Percentiles rank a stretch among this genome's conserved stretches.
Conservation (phyloP, 1,140 invertebrate species). For the Drosophila takahashii region DNA sequence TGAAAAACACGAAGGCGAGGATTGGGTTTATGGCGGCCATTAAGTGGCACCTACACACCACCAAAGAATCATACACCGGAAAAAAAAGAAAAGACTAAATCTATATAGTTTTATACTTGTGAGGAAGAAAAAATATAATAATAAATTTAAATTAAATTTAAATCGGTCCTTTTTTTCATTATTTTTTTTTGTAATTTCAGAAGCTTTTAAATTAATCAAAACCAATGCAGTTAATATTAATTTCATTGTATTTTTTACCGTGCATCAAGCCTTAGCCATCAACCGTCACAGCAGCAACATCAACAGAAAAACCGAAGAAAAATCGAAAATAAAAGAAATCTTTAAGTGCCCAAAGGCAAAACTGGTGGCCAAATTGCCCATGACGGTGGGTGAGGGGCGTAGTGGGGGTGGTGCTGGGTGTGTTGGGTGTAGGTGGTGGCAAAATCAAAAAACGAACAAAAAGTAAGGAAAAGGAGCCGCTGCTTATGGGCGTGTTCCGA, state of each 20-base stretch:
- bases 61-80: background rate
- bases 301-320: conserved; percentile 22
- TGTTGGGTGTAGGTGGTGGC: conserved; percentile 13
- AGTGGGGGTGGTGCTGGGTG: background rate
- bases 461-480: background rate
- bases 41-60: conserved; percentile 65
- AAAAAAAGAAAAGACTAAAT: background rate
- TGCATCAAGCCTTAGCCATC: conserved; percentile 17
- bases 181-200: too few species aligned
- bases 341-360: conserved; percentile 53
- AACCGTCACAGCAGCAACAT: conserved; percentile 18
- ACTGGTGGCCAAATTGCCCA: conserved; percentile 47
- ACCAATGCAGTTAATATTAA: background rate
- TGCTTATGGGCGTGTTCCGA: conserved; percentile 32
- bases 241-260: background rate
- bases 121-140: too few species aligned
- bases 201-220: background rate
- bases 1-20: conserved; percentile 44
- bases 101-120: too few species aligned
- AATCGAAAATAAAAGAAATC: conserved; percentile 49
- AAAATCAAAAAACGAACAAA: background rate
- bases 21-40: conserved; percentile 72
- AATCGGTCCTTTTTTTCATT: too few species aligned
- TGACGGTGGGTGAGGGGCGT: background rate
- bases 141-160: background rate